Conservation (phyloP, 2,113 vertebrate genomes). For the Vimba vimba region DNA sequence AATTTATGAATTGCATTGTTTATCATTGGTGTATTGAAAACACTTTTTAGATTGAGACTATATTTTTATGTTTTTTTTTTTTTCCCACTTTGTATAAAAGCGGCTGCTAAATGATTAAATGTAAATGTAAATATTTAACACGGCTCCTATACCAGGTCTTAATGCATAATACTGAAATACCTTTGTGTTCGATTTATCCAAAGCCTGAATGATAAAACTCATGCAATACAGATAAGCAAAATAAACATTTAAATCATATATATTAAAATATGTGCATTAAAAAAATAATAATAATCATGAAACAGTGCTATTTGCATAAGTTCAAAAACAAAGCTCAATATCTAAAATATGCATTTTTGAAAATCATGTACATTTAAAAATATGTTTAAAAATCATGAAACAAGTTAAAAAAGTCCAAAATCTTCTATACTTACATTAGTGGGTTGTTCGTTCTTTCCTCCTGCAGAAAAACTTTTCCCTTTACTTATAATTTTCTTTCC, state of each 20-base stretch:
- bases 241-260: too few relatives aligned
- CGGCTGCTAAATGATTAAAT: not conserved
- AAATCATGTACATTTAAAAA: not conserved
- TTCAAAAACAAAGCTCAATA: not conserved
- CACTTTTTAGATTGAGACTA: not conserved
- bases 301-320: not conserved
- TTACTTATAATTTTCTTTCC: conserved; percentile 11
- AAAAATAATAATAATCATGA: not conserved
- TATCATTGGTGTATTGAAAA: not conserved
- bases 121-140: not conserved
- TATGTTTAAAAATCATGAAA: not conserved
- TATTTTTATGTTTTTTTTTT: too few relatives aligned
- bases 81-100: too few relatives aligned
- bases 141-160: not conserved
- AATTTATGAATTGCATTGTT: not conserved
- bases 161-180: not conserved
- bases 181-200: not conserved
- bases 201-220: not conserved
- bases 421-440: not conserved
- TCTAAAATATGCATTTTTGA: not conserved
- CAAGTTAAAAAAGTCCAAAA: not conserved
- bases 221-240: too few relatives aligned
- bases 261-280: not conserved
- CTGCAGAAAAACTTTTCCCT: not conserved
- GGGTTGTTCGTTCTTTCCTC: not conserved